A percentile compares a stretch with the other conserved stretches of the same genome.
Evolutionary conservation across 2,113 vertebrate species (phyloP).

Genomic region (Phyllostomus discolor): DNA sequence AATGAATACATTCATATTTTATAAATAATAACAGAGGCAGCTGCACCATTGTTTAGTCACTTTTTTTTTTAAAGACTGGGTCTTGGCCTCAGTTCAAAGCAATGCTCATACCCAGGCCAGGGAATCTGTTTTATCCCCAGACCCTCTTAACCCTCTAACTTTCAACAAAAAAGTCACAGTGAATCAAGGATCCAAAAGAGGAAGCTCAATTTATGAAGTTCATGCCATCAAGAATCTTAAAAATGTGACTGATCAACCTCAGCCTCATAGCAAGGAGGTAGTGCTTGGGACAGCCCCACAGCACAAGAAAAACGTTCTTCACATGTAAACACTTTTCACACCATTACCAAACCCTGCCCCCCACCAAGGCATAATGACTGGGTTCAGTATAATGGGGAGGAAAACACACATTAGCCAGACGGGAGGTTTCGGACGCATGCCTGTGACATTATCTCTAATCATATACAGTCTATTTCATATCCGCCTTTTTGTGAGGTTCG

Average conservation of each 20-base stretch:
- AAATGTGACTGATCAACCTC: slow-evolving; percentile 8
- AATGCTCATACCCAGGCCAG: background rate
- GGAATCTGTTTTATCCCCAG: background rate
- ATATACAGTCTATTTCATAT: slow-evolving; percentile 81
- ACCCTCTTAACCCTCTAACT: background rate
- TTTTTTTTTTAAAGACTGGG: background rate
- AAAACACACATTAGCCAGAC: slow-evolving; percentile 77
- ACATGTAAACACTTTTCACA: slow-evolving; percentile 24
- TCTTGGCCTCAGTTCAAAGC: background rate
- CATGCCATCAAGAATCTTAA: slow-evolving; percentile 13
- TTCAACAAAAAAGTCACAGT: slow-evolving; percentile 27
- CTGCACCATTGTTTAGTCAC: background rate
- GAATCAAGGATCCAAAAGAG: background rate
- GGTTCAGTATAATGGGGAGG: slow-evolving; percentile 72
- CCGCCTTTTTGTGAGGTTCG: slow-evolving; percentile 72
- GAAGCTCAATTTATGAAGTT: background rate
- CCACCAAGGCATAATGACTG: slow-evolving; percentile 70
- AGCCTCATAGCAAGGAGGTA: background rate
- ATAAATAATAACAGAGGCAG: background rate
- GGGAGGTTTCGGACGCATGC: slow-evolving; percentile 69
- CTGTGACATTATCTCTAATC: slow-evolving; percentile 81
- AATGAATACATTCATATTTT: background rate
- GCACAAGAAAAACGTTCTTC: slow-evolving; percentile 11
- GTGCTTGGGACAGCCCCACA: background rate
- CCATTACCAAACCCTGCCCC: slow-evolving; percentile 29